These are phyloP conservation scores for Eristalis tenax DNA, from an alignment of 2,888 invertebrate species.

Conservation along the genomic window DNA sequence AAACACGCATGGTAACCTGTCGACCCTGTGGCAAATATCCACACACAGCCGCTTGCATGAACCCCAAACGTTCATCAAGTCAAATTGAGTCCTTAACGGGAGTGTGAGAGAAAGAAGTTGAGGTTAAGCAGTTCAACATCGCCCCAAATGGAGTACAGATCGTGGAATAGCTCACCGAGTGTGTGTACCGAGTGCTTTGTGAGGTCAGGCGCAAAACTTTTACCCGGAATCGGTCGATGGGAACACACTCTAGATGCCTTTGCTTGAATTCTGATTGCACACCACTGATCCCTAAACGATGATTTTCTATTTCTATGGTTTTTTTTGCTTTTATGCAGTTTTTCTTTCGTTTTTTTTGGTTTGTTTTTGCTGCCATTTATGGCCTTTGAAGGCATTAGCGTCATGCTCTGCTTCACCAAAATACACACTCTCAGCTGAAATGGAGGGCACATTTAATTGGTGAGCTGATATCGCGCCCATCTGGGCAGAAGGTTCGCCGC, in stretches of 20 bases:
- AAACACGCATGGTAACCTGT: slow-evolving; percentile 28
- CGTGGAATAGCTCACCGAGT: no score
- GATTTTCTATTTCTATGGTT: slow-evolving; percentile 1
- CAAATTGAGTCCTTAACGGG: slow-evolving; percentile 32
- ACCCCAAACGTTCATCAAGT: slow-evolving; percentile 58
- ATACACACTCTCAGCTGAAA: neutral
- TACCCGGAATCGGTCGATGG: slow-evolving; percentile 46
- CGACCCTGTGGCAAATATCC: neutral
- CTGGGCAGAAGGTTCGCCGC: neutral
- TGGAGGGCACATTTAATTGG: slow-evolving; percentile 5
- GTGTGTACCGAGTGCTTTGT: slow-evolving; percentile 2
- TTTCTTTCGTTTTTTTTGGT: neutral
- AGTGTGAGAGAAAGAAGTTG: neutral
- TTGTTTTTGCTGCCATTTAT: neutral
- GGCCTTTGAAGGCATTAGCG: slow-evolving; percentile 12
- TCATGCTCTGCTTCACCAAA: slow-evolving; percentile 59
- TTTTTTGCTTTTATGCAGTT: neutral
- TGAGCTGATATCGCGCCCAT: neutral
- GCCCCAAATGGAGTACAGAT: slow-evolving; percentile 16
- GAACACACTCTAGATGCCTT: slow-evolving; percentile 32
- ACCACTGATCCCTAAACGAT: slow-evolving; percentile 35
- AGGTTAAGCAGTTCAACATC: slow-evolving; percentile 44
- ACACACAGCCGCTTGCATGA: slow-evolving; percentile 46
- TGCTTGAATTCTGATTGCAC: slow-evolving; percentile 40
- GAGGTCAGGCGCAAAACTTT: slow-evolving; percentile 44